Evolutionary conservation across 2,888 invertebrate genomes (phyloP).

Genomic region (Hymenopus coronatus): DNA sequence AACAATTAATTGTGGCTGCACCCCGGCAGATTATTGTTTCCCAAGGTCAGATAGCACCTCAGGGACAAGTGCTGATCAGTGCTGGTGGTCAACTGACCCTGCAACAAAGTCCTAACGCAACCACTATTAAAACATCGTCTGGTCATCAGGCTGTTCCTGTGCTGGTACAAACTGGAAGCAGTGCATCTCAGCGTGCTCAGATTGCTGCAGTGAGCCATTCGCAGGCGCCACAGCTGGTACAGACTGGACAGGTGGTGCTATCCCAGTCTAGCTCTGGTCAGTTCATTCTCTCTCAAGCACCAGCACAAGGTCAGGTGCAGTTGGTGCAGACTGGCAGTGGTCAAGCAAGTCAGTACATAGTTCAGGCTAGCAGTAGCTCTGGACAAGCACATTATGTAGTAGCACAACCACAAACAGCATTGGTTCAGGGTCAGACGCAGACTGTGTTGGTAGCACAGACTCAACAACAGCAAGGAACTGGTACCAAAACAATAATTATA

Average conservation of each 20-base stretch:
- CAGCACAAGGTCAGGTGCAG: conserved; percentile 46
- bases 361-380: conserved; percentile 48
- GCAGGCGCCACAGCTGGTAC: conserved; percentile 16
- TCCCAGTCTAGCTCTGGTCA: conserved; percentile 41
- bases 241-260: conserved; percentile 42
- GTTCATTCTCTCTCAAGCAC: conserved; percentile 43
- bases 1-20: conserved; percentile 47
- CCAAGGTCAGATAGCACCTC: conserved; percentile 38
- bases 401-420: conserved; percentile 61
- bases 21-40: conserved; percentile 56
- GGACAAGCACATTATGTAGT: conserved; percentile 63
- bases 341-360: conserved; percentile 52
- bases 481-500: conserved; percentile 68
- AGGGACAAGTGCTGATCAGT: conserved; percentile 43
- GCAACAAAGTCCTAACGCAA: conserved; percentile 33
- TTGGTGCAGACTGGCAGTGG: conserved; percentile 45
- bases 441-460: conserved; percentile 66
- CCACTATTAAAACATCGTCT: conserved; percentile 40
- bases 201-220: conserved; percentile 11
- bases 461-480: conserved; percentile 62
- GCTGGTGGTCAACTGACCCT: conserved; percentile 43
- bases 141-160: conserved; percentile 37
- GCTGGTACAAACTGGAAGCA: conserved; percentile 21
- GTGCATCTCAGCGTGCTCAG: conserved; percentile 15
- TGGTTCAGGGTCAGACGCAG: conserved; percentile 57